phyloP scores from a whole-genome alignment of 1,140 invertebrate species.

The Drosophila malerkotliana region DNA sequence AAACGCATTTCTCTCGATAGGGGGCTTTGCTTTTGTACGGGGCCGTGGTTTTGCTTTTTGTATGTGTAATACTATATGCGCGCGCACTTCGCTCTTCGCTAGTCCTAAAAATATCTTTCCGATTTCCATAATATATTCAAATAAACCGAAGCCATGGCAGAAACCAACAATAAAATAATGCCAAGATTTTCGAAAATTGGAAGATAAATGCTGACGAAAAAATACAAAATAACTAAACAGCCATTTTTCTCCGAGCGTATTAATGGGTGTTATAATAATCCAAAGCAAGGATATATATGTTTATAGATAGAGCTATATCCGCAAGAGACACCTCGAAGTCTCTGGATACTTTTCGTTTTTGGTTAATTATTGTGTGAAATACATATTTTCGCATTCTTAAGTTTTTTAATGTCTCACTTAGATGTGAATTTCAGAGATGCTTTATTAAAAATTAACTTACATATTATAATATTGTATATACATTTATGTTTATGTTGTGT shows the following conservation, averaged over 20 bases:
- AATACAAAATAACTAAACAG: conserved; percentile 5
- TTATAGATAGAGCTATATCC: conserved; percentile 1
- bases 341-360: conserved; percentile 18
- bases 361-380: not conserved
- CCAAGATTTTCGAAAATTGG: conserved; percentile 47
- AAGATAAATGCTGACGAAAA: conserved; percentile 13
- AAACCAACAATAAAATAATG: conserved; percentile 36
- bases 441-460: conserved; percentile 19
- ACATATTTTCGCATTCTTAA: too few relatives aligned
- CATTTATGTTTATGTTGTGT: conserved; percentile 29
- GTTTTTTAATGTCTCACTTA: not conserved
- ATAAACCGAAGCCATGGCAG: conserved; percentile 46
- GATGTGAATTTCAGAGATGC: not conserved
- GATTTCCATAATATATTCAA: conserved; percentile 76
- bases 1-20: conserved; percentile 37
- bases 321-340: conserved; percentile 11
- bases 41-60: conserved; percentile 45
- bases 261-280: conserved; percentile 37
- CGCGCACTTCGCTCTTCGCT: conserved; percentile 67
- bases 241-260: conserved; percentile 32
- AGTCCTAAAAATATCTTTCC: conserved; percentile 75
- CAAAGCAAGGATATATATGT: conserved; percentile 36
- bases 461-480: conserved; percentile 23
- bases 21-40: conserved; percentile 20
- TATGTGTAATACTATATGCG: conserved; percentile 75